Conservation (phyloP, 2,113 vertebrate species). For the Cettia cetti region DNA sequence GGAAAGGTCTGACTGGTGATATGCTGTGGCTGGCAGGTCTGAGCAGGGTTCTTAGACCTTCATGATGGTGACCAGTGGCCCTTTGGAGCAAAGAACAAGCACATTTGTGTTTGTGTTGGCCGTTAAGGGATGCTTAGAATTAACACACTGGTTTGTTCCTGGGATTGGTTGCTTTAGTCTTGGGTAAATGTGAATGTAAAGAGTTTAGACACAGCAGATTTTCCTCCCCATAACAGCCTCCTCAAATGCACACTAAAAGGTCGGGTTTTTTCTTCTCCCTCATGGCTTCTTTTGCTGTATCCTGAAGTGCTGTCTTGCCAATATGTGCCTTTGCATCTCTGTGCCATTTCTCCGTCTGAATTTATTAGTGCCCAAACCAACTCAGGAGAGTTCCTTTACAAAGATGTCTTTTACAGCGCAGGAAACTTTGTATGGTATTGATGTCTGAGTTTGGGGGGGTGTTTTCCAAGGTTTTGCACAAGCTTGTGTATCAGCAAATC, state of each 20-base stretch:
- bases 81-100: neutral
- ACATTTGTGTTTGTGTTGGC: neutral
- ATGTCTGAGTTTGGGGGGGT: neutral
- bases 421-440: neutral
- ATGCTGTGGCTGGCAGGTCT: neutral
- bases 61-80: neutral
- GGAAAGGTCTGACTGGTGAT: neutral
- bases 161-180: neutral
- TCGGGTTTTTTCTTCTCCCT: neutral
- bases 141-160: neutral
- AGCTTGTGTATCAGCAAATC: neutral
- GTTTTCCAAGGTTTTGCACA: neutral
- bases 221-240: accelerated
- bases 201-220: neutral
- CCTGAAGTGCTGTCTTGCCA: neutral
- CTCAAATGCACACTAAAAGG: neutral
- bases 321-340: neutral
- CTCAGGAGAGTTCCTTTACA: neutral
- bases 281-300: neutral
- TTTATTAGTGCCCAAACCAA: neutral
- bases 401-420: neutral
- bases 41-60: neutral
- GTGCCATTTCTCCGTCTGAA: neutral
- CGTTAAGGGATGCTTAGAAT: neutral
- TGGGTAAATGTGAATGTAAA: neutral